Evolutionary conservation across 2,888 invertebrate species (phyloP).

Genomic region (Drosophila tripunctata): DNA sequence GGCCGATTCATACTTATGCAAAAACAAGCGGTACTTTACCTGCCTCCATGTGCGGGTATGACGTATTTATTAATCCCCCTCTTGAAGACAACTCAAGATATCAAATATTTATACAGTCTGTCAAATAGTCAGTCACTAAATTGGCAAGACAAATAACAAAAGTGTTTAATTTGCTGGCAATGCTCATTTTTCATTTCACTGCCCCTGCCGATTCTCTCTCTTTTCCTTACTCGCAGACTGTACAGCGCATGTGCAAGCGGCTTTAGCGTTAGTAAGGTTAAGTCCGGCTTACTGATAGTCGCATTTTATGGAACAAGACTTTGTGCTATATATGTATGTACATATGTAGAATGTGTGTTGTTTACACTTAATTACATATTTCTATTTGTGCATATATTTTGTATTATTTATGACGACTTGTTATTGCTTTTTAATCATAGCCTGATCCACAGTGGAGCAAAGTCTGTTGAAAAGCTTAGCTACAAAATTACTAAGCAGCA

Average conservation of each 20-base stretch:
- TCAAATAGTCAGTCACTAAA: constrained; percentile 62
- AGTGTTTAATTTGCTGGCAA: constrained; percentile 31
- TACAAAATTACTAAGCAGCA: neutral
- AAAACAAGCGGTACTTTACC: constrained; percentile 37
- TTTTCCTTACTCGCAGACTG: neutral
- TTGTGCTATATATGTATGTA: constrained; percentile 53
- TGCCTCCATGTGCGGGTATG: constrained; percentile 26
- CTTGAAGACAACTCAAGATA: no score
- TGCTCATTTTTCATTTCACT: neutral
- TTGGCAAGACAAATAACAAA: constrained; percentile 51
- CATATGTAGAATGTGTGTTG: no score
- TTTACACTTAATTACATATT: constrained; percentile 64
- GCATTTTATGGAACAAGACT: constrained; percentile 23
- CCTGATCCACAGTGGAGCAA: constrained; percentile 45
- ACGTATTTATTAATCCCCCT: constrained; percentile 48
- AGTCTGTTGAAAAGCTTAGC: constrained; percentile 1
- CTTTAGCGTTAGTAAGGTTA: constrained; percentile 34
- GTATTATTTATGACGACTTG: constrained; percentile 31
- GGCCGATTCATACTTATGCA: neutral
- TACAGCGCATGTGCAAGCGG: constrained; percentile 47
- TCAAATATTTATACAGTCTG: constrained; percentile 71
- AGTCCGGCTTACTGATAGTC: constrained; percentile 4
- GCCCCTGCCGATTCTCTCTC: no score
- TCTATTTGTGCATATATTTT: constrained; percentile 40
- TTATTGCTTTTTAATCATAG: constrained; percentile 64